Base-by-base conservation (phyloP, 2,888 invertebrate genomes). In the Alcis repandata region DNA sequence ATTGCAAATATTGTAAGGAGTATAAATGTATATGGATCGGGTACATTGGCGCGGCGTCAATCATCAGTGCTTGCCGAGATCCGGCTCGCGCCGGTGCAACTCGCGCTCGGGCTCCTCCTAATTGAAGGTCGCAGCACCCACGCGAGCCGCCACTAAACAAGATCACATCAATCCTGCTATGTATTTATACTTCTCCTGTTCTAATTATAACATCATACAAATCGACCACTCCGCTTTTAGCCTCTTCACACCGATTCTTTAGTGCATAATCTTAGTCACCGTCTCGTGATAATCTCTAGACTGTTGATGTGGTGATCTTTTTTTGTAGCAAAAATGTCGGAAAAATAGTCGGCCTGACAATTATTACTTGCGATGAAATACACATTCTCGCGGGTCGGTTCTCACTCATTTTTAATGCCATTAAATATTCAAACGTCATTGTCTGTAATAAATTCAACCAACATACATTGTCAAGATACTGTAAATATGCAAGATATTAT, bases 121-220 rank as follows among this genome's bases (percentile, higher is more conserved):
- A 85, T 83, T 88, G 89, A 90, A 91, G 89, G 89, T 86, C 87
- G 78, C 74, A 76, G 74, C 86, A 73, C 90, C 90, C 86, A 91
- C 92, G 80, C 84, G 76, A 76, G 77, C 70, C 73, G 75, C 72
- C 70, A 68, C 76, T 79, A 52, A 81, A 83, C 80, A 84, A 86
- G 80, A 84, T 80, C 84, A 84, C 85, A 83, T 83, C 82, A 83
- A 79, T 72, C 68, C 65, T 68, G 70, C 85, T 91, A 91, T n/a
- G n/a, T n/a, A n/a, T 90, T 88, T 86, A 84, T 89, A 89, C 78
- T 76, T 75, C 75, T 65, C 48, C 53, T 67, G 76, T 59, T 85
- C 87, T 88, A 90, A 87, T 89, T 89, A 87, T 90, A 90, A 77
- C 77, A 73, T 73, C 74, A 75, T 74, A 79, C 79, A 80, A 82